A percentile compares a stretch with the other conserved stretches of the same genome.
Evolutionary conservation across 2,113 vertebrate genomes (phyloP).

Genomic region (Ctenodactylus gundi): DNA sequence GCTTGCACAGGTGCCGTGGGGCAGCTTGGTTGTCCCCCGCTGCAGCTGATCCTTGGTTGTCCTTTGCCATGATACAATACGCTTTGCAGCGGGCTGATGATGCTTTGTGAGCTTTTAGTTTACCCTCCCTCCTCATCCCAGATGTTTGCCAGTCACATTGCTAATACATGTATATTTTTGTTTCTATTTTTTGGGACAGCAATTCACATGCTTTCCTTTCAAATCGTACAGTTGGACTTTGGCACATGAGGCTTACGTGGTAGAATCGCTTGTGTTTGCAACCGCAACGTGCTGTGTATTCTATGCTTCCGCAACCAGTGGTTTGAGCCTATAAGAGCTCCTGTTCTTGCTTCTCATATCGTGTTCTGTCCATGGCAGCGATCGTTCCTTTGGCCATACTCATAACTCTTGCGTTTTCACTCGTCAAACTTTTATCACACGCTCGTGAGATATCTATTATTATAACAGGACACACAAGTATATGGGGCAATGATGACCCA

Average conservation of each 20-base stretch:
- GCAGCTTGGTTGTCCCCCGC: constrained; percentile 84
- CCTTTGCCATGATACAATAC: constrained; percentile 84
- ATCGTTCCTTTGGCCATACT: constrained; percentile 64
- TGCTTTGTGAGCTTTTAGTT: constrained; percentile 81
- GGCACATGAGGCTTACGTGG: constrained; percentile 76
- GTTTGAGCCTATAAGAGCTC: constrained; percentile 77
- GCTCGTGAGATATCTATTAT: constrained; percentile 47
- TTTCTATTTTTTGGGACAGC: constrained; percentile 83
- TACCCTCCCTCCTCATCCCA: constrained; percentile 80
- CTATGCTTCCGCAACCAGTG: constrained; percentile 82
- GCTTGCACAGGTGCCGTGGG: constrained; percentile 75
- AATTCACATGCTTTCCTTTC: constrained; percentile 86
- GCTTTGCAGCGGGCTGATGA: constrained; percentile 87
- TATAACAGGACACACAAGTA: constrained; percentile 32
- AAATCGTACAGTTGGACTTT: constrained; percentile 75
- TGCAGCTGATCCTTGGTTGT: constrained; percentile 78
- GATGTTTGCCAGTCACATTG: constrained; percentile 94
- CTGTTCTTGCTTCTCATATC: constrained; percentile 79
- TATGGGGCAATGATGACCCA: constrained; percentile 18
- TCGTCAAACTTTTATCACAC: constrained; percentile 58
- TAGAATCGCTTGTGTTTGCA: constrained; percentile 81
- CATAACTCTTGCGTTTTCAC: constrained; percentile 74
- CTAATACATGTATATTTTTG: constrained; percentile 85
- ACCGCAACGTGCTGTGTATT: constrained; percentile 67
- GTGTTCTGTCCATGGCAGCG: constrained; percentile 76